phyloP scores from a whole-genome alignment of 2,113 vertebrate species.

The Ranitomeya imitator region DNA sequence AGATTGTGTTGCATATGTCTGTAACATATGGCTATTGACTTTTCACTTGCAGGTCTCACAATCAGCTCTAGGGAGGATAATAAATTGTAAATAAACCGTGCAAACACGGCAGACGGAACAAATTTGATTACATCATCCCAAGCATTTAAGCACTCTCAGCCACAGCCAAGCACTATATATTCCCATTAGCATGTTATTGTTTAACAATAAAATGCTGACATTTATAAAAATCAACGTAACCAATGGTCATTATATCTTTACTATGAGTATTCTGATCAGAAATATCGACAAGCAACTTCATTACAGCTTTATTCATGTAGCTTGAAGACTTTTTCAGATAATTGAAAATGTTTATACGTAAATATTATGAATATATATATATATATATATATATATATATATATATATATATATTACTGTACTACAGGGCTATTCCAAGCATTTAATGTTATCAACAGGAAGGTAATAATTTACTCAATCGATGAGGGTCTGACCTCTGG shows the following conservation, averaged over 20 bases:
- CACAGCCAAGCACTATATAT: background rate
- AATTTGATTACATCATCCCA: background rate
- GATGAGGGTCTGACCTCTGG: no score
- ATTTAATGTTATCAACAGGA: no score
- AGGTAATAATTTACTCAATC: no score
- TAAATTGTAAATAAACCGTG: background rate
- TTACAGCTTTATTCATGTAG: no score
- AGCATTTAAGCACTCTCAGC: background rate
- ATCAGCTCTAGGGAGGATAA: background rate
- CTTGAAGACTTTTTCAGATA: no score
- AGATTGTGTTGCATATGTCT: no score
- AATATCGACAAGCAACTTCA: no score
- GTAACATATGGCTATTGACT: constrained; percentile 1
- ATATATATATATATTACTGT: no score
- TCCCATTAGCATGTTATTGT: background rate
- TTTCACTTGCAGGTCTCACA: background rate
- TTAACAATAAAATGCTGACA: background rate
- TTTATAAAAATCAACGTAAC: background rate
- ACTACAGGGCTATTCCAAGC: no score
- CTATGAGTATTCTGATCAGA: background rate
- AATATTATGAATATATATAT: no score
- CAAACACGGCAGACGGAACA: background rate
- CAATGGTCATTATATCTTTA: background rate
- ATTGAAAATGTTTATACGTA: no score
- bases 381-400: no score